Percentiles rank a stretch among this genome's conserved stretches.
phyloP scores from a whole-genome alignment of 2,797 vertebrate species.

The Linurgus olivaceus region DNA sequence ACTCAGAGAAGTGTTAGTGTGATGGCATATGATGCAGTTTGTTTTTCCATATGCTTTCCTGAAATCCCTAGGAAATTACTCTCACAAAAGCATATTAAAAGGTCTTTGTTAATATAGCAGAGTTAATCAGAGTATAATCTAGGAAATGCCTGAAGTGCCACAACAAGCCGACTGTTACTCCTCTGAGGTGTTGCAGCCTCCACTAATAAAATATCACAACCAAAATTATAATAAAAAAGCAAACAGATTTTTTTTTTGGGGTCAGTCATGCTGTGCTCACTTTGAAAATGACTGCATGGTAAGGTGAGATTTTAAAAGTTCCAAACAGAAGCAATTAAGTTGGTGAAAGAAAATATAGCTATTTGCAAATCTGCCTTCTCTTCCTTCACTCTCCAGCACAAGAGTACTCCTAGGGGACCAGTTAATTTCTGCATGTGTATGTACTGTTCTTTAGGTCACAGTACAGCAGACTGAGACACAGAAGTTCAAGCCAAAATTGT shows the following conservation, averaged over 20 bases:
- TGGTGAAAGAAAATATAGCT: slow-evolving; percentile 55
- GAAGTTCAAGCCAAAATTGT: slow-evolving; percentile 66
- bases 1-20: not conserved
- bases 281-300: slow-evolving; percentile 47
- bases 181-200: slow-evolving; percentile 11
- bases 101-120: slow-evolving; percentile 27
- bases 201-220: slow-evolving; percentile 35
- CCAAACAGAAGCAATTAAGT: slow-evolving; percentile 66
- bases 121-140: slow-evolving; percentile 29
- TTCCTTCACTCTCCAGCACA: slow-evolving; percentile 48
- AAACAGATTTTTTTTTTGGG: not conserved
- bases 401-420: slow-evolving; percentile 51
- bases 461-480: slow-evolving; percentile 56
- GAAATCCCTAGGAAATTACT: slow-evolving; percentile 31
- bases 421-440: slow-evolving; percentile 60
- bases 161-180: not conserved
- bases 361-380: slow-evolving; percentile 57
- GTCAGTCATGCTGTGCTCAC: slow-evolving; percentile 30
- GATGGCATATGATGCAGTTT: not conserved
- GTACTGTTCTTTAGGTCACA: slow-evolving; percentile 64
- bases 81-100: slow-evolving; percentile 34
- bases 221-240: slow-evolving; percentile 53
- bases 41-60: not conserved
- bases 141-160: slow-evolving; percentile 36
- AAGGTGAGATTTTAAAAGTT: slow-evolving; percentile 55